phyloP scores from a whole-genome alignment of 2,113 vertebrate genomes.

The Probosciger aterrimus region DNA sequence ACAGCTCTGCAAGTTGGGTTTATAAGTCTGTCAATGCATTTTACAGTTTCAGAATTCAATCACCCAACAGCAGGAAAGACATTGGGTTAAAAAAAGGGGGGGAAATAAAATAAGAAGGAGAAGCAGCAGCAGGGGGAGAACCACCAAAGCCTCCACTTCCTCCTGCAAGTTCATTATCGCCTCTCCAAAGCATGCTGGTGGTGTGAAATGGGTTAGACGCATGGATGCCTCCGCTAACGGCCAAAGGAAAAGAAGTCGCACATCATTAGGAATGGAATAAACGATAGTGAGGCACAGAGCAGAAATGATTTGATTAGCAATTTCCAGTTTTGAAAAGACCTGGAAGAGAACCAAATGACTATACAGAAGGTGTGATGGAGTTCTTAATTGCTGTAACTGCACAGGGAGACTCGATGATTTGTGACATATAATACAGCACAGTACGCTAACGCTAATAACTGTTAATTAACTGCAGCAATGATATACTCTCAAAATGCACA shows the following conservation, averaged over 20 bases:
- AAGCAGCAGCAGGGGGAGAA: not conserved
- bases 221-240: conserved; percentile 83
- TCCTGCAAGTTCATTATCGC: conserved; percentile 81
- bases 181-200: conserved; percentile 75
- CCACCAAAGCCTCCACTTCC: conserved; percentile 70
- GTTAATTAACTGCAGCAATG: conserved; percentile 98
- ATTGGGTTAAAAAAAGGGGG: conserved; percentile 32
- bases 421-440: conserved; percentile 93
- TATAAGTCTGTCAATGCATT: conserved; percentile 74
- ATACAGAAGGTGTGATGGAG: conserved; percentile 91
- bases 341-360: conserved; percentile 93
- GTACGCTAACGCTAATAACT: conserved; percentile 94
- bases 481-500: conserved; percentile 86
- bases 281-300: conserved; percentile 87
- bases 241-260: conserved; percentile 80
- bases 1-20: conserved; percentile 68
- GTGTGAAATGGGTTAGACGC: conserved; percentile 85
- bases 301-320: conserved; percentile 98
- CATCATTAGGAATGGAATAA: conserved; percentile 91
- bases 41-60: conserved; percentile 80
- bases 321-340: conserved; percentile 93
- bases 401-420: conserved; percentile 97
- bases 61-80: conserved; percentile 74
- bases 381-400: conserved; percentile 97
- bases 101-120: not conserved